phyloP scores from a whole-genome alignment of 2,797 vertebrate species.

The Ptychadena robeensis region DNA sequence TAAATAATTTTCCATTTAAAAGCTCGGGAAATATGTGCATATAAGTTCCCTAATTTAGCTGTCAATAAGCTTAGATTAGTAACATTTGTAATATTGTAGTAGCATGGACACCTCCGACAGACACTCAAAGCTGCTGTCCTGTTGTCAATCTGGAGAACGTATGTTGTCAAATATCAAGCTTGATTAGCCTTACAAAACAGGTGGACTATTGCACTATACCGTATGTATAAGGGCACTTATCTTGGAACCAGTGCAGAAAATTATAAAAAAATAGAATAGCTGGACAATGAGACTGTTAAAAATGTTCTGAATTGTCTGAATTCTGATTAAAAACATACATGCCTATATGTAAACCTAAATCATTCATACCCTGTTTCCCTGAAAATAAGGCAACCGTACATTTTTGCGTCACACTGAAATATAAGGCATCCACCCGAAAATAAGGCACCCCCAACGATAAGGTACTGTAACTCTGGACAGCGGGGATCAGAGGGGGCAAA shows the following conservation, averaged over 20 bases:
- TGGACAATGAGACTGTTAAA: no score
- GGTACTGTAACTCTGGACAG: no score
- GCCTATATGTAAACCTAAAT: no score
- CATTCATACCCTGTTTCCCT: no score
- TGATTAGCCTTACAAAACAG: neutral
- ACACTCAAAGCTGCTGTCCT: neutral
- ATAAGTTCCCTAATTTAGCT: constrained; percentile 50
- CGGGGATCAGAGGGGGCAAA: no score
- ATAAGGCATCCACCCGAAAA: no score
- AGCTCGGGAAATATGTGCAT: constrained; percentile 46
- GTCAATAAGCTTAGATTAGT: constrained; percentile 45
- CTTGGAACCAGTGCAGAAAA: neutral
- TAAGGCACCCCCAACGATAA: no score
- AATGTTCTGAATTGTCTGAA: no score
- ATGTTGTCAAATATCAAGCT: neutral
- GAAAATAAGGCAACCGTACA: no score
- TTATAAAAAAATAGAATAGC: neutral
- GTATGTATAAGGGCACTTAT: neutral
- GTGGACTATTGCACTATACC: neutral
- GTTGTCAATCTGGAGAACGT: neutral
- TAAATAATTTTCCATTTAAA: constrained; percentile 58
- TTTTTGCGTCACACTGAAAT: no score
- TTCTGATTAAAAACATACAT: no score
- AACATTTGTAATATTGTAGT: constrained; percentile 9
- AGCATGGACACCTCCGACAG: constrained; percentile 5